Base-by-base conservation (phyloP, 1,140 invertebrate genomes). In the Hermetia illucens region DNA sequence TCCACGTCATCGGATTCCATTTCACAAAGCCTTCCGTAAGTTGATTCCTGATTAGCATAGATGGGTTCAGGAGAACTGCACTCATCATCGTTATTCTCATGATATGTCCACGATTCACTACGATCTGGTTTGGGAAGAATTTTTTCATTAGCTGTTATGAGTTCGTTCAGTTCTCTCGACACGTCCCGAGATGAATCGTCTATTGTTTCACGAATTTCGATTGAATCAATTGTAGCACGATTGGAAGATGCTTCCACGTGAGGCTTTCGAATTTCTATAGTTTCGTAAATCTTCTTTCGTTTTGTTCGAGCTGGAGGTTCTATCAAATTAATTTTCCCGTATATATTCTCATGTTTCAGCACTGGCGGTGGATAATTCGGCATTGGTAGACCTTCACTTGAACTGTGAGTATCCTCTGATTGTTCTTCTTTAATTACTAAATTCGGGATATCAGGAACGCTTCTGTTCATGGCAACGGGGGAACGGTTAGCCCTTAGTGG, bases 21-120 rank as follows among this genome's bases (percentile, higher is more conserved):
- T 30, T 58, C 55, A n/a, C 53, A 58, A 5, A 58, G 44, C 21
- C 52, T 52, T 18, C 53, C 55, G 22, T 56, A 56, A 17, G 53
- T 58, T 9, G 48, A 45, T 30, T 57, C 53, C 10, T 61, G 53
- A 36, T 61, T 61, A 25, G 48, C 55, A 36, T 61, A 61, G 2
- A 61, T 27, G 0, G 58, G 53, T 17, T 61, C 58, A 0, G 46
- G 46, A 4, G 51, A 53, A 13, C 44, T 47, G n/a, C n/a, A n/a
- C 13, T 24, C 39, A 9, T 30, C 32, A 16, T 24, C 31, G 5
- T 38, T 35, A 17, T 27, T 40, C 1, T 37, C 38, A 0, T 15
- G 13, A 13, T 36, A 36, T 25, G 12, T 8, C 35, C 35, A 36
- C 13, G 35, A 36, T 36, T 36, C 35, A 27, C 35, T 25, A n/a